phyloP scores from a whole-genome alignment of 2,113 vertebrate species.

The Pleuronectes platessa region DNA sequence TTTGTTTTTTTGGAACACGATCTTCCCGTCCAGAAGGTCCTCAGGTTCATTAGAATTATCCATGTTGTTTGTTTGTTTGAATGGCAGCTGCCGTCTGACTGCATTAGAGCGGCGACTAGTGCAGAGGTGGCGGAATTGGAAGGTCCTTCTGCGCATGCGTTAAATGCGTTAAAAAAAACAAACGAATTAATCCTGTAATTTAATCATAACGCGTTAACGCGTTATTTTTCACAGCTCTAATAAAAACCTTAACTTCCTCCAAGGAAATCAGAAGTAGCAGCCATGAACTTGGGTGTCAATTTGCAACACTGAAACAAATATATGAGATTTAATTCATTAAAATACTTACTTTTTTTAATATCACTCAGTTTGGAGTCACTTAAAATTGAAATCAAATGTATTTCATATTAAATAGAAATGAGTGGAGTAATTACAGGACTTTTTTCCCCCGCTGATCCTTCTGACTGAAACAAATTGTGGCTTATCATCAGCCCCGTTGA shows the following conservation, averaged over 20 bases:
- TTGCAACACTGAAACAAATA: not conserved
- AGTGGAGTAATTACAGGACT: not conserved
- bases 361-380: not conserved
- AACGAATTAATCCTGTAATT: no score
- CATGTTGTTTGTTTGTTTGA: no score
- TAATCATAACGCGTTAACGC: no score
- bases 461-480: constrained; percentile 17
- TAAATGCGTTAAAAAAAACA: no score
- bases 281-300: not conserved
- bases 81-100: no score
- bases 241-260: not conserved
- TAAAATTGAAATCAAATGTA: not conserved
- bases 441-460: not conserved
- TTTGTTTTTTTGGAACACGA: no score
- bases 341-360: not conserved
- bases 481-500: not conserved
- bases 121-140: no score
- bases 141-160: no score
- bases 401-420: not conserved
- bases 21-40: no score
- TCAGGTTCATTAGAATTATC: no score
- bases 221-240: no score
- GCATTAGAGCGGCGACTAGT: no score
- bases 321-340: not conserved
- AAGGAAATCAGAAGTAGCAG: not conserved